Percentiles rank a stretch among this genome's conserved stretches.
Conservation (phyloP, 2,113 vertebrate genomes). For the Coptodon rendalli region DNA sequence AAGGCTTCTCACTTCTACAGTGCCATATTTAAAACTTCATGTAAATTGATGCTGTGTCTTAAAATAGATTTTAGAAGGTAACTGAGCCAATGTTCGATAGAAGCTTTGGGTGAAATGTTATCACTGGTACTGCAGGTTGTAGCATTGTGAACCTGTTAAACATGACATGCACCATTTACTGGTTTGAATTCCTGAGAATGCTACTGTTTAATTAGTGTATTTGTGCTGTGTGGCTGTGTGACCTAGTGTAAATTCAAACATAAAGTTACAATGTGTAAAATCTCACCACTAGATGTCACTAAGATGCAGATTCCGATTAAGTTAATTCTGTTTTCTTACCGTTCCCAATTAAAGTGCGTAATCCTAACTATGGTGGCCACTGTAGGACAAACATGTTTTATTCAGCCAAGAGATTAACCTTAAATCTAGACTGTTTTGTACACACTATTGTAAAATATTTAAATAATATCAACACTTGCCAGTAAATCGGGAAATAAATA, state of each 20-base stretch:
- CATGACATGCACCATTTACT: not conserved
- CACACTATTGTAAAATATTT: not conserved
- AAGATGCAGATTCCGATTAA: not conserved
- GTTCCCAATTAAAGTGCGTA: not conserved
- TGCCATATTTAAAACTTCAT: not conserved
- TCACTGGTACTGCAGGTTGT: not conserved
- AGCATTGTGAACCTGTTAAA: not conserved
- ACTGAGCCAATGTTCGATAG: not conserved
- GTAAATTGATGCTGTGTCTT: not conserved
- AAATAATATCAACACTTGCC: not conserved
- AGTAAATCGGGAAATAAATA: not conserved
- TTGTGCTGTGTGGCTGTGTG: not conserved
- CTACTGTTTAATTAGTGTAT: not conserved
- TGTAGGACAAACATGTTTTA: not conserved
- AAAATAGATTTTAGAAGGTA: not conserved
- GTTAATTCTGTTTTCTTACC: not conserved
- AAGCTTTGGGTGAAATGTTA: not conserved
- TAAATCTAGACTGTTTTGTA: not conserved
- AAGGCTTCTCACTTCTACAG: not conserved
- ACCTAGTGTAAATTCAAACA: not conserved
- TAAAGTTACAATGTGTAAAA: not conserved
- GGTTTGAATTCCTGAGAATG: not conserved
- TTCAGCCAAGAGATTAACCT: not conserved
- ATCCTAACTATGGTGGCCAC: not conserved
- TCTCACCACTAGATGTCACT: not conserved